phyloP scores from a whole-genome alignment of 2,113 vertebrate genomes.

The human region GRCh38 chr6:7730001-7730500 shows the following conservation, averaged over 20 bases:
- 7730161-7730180: slow-evolving; percentile 34
- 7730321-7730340: neutral
- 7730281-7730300: neutral
- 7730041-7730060: neutral
- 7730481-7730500: neutral
- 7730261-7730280: neutral
- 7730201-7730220: slow-evolving; percentile 1
- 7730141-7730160: neutral
- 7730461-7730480: neutral
- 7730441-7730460: neutral
- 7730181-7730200: neutral
- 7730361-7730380: neutral
- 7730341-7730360: neutral
- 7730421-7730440: neutral
- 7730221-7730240: neutral
- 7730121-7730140: slow-evolving; percentile 22
- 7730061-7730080: neutral
- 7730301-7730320: neutral
- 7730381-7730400: neutral
- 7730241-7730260: neutral
- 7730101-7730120: neutral
- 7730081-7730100: neutral
- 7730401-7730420: neutral
- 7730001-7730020: neutral
- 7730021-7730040: neutral